Conservation (phyloP, 2,888 invertebrate species). For the Clusia tigrina region DNA sequence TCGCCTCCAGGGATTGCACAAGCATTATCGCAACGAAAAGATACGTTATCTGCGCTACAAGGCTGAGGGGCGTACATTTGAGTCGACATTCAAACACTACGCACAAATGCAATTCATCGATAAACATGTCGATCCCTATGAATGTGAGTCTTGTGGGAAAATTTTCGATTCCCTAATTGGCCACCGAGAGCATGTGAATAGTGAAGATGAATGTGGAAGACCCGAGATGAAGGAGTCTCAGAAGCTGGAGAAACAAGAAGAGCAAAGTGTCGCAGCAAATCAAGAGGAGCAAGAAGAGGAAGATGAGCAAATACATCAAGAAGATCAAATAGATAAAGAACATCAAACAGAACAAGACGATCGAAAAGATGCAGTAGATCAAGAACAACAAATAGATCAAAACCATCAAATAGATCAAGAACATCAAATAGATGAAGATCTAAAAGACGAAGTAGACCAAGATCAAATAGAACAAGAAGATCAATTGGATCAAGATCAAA, state of each 20-base stretch:
- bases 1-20: constrained; percentile 48
- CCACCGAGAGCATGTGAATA: constrained; percentile 45
- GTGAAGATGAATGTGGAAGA: constrained; percentile 37
- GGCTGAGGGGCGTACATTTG: constrained; percentile 42
- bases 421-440: too few species aligned
- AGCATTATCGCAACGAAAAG: constrained; percentile 54
- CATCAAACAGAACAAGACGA: too few species aligned
- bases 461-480: too few species aligned
- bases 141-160: constrained; percentile 49
- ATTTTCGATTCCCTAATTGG: constrained; percentile 50
- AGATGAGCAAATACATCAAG: too few species aligned
- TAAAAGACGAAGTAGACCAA: too few species aligned
- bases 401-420: too few species aligned
- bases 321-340: too few species aligned
- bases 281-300: background rate
- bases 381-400: too few species aligned
- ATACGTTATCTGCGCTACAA: constrained; percentile 48
- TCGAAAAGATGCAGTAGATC: too few species aligned
- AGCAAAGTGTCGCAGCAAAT: background rate
- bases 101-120: constrained; percentile 51
- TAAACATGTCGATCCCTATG: constrained; percentile 55
- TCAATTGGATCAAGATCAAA: too few species aligned
- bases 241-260: background rate
- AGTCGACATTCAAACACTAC: constrained; percentile 48
- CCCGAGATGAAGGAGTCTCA: constrained; percentile 8